Percentiles rank a stretch among this genome's conserved stretches.
These are phyloP conservation scores for Allygus modestus DNA, from an alignment of 2,888 invertebrate genomes.

Conservation along the genomic window DNA sequence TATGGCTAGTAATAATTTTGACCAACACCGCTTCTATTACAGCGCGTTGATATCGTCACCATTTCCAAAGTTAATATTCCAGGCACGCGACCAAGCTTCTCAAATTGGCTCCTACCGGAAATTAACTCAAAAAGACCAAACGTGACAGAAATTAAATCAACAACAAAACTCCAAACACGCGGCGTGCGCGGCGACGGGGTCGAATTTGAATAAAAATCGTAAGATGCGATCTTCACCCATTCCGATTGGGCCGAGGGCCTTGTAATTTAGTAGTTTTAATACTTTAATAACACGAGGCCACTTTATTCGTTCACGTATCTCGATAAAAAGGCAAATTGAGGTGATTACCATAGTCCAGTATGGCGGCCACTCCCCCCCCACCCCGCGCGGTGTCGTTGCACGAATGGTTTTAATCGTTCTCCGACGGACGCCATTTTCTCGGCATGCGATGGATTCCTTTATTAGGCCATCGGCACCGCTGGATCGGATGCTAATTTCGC, in stretches of 20 bases:
- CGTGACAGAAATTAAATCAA: constrained; percentile 34
- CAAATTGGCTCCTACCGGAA: constrained; percentile 38
- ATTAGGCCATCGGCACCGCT: constrained; percentile 19
- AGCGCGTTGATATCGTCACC: constrained; percentile 13
- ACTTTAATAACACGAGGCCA: constrained; percentile 49
- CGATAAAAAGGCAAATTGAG: constrained; percentile 49
- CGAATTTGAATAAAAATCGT: constrained; percentile 45
- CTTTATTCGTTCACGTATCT: constrained; percentile 42
- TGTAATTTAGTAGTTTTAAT: constrained; percentile 49
- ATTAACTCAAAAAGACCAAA: constrained; percentile 23
- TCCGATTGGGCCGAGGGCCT: constrained; percentile 26
- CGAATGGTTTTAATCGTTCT: constrained; percentile 49
- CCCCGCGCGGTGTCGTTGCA: constrained; percentile 13
- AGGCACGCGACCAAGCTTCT: not conserved
- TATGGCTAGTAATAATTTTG: no score
- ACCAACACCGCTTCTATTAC: not conserved
- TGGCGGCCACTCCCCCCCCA: constrained; percentile 23
- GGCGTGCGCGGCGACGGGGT: constrained; percentile 9
- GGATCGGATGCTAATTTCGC: constrained; percentile 32
- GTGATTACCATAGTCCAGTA: constrained; percentile 29
- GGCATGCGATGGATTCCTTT: constrained; percentile 48
- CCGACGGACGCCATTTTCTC: constrained; percentile 42
- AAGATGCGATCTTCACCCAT: constrained; percentile 44
- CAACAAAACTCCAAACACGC: constrained; percentile 14
- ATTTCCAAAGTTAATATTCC: constrained; percentile 3